Percentiles rank a stretch among this genome's conserved stretches.
These are phyloP conservation scores for Himalopsyche phryganea DNA, from an alignment of 1,140 invertebrate species.

Conservation along the genomic window DNA sequence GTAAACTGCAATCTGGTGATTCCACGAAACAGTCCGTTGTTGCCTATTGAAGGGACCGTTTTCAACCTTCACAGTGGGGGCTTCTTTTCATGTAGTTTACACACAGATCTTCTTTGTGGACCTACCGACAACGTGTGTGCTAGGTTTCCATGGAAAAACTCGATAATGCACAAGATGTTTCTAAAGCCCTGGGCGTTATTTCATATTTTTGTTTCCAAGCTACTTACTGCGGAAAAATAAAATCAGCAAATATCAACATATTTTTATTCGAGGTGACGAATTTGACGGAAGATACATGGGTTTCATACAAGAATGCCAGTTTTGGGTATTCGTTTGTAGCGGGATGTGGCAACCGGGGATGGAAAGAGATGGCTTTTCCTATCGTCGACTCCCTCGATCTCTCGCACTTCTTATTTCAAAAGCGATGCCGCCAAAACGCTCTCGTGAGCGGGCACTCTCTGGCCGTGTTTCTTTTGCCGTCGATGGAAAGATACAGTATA, in stretches of 20 bases:
- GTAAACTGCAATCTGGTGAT: too few relatives aligned
- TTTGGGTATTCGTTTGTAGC: conserved; percentile 6
- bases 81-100: background rate
- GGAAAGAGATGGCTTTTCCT: conserved; percentile 2
- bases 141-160: too few relatives aligned
- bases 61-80: background rate
- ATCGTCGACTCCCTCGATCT: conserved; percentile 12
- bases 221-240: too few relatives aligned
- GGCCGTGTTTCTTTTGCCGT: background rate
- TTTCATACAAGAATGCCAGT: conserved; percentile 3
- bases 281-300: too few relatives aligned
- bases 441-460: conserved; percentile 4
- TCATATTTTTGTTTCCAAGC: too few relatives aligned
- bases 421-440: conserved; percentile 25
- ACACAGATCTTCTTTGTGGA: background rate
- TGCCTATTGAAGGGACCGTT: too few relatives aligned
- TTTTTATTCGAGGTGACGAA: too few relatives aligned
- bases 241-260: too few relatives aligned
- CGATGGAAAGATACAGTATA: conserved; percentile 3
- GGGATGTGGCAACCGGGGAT: conserved; percentile 9
- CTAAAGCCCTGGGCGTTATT: too few relatives aligned
- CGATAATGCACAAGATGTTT: background rate
- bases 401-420: conserved; percentile 20
- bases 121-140: too few relatives aligned
- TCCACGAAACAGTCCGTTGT: too few relatives aligned